Percentiles rank a stretch among this genome's conserved stretches.
These are phyloP conservation scores for Emydoidea blandingii DNA, from an alignment of 2,797 vertebrate species.

Conservation along the genomic window DNA sequence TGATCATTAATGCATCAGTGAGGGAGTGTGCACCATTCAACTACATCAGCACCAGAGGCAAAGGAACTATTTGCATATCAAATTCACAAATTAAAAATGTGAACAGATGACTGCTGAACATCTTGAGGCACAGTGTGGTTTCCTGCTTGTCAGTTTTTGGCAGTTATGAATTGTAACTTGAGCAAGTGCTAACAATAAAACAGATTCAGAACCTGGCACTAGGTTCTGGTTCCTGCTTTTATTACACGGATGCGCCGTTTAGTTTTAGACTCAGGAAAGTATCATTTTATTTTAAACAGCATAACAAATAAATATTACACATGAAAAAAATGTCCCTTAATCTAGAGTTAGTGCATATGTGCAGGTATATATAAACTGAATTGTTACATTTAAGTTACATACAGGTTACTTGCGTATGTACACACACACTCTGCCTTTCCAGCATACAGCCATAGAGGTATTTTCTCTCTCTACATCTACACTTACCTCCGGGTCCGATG, in stretches of 20 bases:
- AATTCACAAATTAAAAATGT: conserved; percentile 27
- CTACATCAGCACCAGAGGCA: conserved; percentile 16
- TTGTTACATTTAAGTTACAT: accelerated
- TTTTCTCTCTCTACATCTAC: too few species aligned
- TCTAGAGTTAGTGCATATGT: neutral
- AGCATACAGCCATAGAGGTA: neutral
- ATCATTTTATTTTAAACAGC: neutral
- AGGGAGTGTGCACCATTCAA: neutral
- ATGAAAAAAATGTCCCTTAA: neutral
- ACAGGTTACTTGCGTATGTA: neutral
- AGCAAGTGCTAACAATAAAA: conserved; percentile 68
- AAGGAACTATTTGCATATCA: conserved; percentile 27
- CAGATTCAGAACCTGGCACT: conserved; percentile 43
- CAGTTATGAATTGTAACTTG: conserved; percentile 52
- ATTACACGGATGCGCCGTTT: neutral
- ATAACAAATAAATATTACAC: neutral
- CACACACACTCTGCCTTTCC: neutral
- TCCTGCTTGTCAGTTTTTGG: conserved; percentile 66
- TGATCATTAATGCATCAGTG: neutral
- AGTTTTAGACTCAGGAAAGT: neutral
- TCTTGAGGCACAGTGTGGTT: conserved; percentile 62
- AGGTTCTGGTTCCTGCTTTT: neutral
- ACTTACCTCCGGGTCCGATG: too few species aligned
- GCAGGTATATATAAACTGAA: neutral
- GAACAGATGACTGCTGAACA: conserved; percentile 61